Evolutionary conservation across 2,797 vertebrate species (phyloP), one percentile per base, ranked within the genome.

Genomic region (Nannoperca obscura): DNA sequence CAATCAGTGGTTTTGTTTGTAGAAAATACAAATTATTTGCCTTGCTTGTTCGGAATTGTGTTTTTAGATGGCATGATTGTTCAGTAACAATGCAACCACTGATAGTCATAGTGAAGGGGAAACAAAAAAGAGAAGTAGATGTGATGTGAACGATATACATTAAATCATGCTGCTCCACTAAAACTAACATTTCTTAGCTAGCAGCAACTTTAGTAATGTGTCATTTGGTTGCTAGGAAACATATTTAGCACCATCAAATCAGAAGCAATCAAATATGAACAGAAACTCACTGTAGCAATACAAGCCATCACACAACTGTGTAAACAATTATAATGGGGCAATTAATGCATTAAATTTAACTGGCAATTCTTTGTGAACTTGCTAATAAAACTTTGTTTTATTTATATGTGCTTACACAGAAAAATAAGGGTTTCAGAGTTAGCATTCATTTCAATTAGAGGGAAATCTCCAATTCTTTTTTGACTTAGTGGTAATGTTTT

Each of bases 21-120:
- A 22, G 49, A 65, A 66, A 80, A 71, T 22, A 12, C 17, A 42
- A 24, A n/a, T 32, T 55, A 66, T 76, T 76, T 57, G 12, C 36
- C n/a, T 60, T 40, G 30, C 54, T 79, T 1, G 4, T 47, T 71
- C 42, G 2, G 38, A 53, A 53, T 47, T 38, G 10, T 42, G 15
- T 46, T 63, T 42, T 58, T 13, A 53, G 60, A 61, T 64, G 60
- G 22, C 10, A 42, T 42, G 20, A 60, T 27, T 50, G 19, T 46
- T 30, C 34, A 42, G 38, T n/a, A 32, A 36, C 52, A 46, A 64
- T 47, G n/a, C 24, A 24, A 63, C 14, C 53, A 32, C 17, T 3
- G 4, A 2, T 5, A 17, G 42, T 36, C n/a, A 30, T 27, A n/a
- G 24, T 27, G 5, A 24, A 24, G 19, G 15, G 40, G 34, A 30